Evolutionary conservation across 1,140 invertebrate genomes (phyloP).

Genomic region (Branchinecta lynchi): DNA sequence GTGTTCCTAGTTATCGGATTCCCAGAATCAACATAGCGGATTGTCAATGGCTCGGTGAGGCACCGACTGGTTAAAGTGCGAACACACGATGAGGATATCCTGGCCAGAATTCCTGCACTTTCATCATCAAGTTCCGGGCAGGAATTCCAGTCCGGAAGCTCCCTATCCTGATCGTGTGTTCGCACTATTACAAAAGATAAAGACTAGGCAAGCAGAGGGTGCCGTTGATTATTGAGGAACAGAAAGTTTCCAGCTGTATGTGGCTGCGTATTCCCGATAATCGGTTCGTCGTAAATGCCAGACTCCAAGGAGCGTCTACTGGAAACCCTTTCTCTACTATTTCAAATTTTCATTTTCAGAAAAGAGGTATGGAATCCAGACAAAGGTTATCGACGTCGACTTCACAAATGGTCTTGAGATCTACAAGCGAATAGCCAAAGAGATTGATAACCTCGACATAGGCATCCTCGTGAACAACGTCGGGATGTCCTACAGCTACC

Average conservation of each 20-base stretch:
- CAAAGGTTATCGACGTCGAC: slow-evolving; percentile 33
- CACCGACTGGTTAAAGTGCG: no score
- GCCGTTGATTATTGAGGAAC: not conserved
- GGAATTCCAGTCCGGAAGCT: no score
- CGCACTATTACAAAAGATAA: no score
- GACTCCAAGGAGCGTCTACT: not conserved
- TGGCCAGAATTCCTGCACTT: no score
- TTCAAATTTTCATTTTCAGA: slow-evolving; percentile 24
- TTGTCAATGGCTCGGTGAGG: no score
- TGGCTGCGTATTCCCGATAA: not conserved
- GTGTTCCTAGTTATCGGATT: no score
- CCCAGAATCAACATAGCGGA: no score
- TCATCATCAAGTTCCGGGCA: no score
- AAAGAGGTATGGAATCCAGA: slow-evolving; percentile 30
- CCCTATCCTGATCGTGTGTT: no score
- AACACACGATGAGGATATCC: no score
- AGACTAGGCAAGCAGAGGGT: no score
- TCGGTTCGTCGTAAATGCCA: not conserved
- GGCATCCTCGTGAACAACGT: slow-evolving; percentile 43
- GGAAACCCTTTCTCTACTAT: not conserved
- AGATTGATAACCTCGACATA: slow-evolving; percentile 36
- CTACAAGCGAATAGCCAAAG: slow-evolving; percentile 30
- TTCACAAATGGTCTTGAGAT: slow-evolving; percentile 31
- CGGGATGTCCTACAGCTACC: slow-evolving; percentile 38
- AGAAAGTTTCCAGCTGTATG: no score